Evolutionary conservation across 2,888 invertebrate genomes (phyloP).

Genomic region (Synergus laeviventris): DNA sequence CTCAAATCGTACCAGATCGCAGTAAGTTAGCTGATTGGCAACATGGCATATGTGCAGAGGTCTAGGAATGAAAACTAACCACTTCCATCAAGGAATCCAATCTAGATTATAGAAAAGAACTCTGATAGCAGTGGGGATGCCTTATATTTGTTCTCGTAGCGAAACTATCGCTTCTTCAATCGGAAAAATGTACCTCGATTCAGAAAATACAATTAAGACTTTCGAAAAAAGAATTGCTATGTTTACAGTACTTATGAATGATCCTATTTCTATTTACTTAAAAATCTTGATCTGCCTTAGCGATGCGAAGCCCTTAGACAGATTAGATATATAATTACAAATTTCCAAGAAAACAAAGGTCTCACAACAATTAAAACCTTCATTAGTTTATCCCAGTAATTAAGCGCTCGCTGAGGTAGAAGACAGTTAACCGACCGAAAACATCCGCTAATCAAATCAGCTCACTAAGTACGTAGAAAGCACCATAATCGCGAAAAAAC

Average conservation of each 20-base stretch:
- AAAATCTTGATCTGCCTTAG: background rate
- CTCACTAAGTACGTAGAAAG: constrained; percentile 26
- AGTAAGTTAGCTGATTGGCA: constrained; percentile 11
- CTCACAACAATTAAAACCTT: constrained; percentile 31
- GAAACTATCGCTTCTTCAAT: constrained; percentile 18
- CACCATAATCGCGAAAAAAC: constrained; percentile 33
- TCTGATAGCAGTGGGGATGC: constrained; percentile 21
- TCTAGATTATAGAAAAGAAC: constrained; percentile 7
- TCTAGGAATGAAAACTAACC: constrained; percentile 1
- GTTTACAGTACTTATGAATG: background rate
- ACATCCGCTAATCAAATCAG: constrained; percentile 40
- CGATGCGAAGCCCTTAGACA: background rate
- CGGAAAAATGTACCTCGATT: constrained; percentile 6
- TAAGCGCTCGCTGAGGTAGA: constrained; percentile 23
- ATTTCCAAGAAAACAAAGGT: constrained; percentile 13
- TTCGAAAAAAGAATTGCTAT: background rate
- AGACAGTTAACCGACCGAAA: constrained; percentile 39
- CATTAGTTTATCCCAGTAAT: constrained; percentile 34
- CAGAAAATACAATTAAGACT: background rate
- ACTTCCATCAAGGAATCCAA: constrained; percentile 5
- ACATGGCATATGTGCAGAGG: constrained; percentile 8
- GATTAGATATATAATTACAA: background rate
- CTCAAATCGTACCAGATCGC: constrained; percentile 24
- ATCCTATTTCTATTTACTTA: background rate
- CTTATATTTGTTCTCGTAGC: background rate